phyloP scores from a whole-genome alignment of 1,140 invertebrate genomes.

The Coptotermes formosanus region DNA sequence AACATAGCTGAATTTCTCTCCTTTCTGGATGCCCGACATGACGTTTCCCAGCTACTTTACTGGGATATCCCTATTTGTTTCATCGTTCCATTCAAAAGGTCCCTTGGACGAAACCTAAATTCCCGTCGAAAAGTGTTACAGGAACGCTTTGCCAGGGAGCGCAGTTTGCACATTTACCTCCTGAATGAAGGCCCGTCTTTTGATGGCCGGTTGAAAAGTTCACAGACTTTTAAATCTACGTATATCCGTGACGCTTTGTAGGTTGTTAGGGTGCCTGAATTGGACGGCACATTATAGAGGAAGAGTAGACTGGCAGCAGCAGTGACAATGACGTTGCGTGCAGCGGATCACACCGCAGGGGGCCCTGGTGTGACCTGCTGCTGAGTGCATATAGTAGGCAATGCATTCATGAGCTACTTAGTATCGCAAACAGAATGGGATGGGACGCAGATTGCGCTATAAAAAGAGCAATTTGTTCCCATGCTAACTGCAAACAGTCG shows the following conservation, averaged over 20 bases:
- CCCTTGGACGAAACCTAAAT: too few species aligned
- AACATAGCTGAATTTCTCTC: too few species aligned
- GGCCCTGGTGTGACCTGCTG: not conserved
- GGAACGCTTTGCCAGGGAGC: too few species aligned
- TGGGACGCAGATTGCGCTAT: not conserved
- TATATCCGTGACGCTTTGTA: not conserved
- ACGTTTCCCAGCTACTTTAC: too few species aligned
- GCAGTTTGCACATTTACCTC: too few species aligned
- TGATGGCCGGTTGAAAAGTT: not conserved
- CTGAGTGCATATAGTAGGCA: not conserved
- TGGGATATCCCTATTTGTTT: too few species aligned
- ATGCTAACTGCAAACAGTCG: not conserved
- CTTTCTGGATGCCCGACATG: too few species aligned
- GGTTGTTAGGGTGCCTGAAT: not conserved
- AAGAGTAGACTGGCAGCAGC: too few species aligned
- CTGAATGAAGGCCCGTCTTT: not conserved
- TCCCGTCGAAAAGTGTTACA: too few species aligned
- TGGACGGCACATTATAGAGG: not conserved
- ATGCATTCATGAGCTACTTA: slow-evolving; percentile 15
- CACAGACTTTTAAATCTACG: not conserved
- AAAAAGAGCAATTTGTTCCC: slow-evolving; percentile 11
- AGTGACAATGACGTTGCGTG: not conserved
- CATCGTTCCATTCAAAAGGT: too few species aligned
- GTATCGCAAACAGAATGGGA: slow-evolving; percentile 1
- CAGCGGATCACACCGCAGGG: not conserved